Evolutionary conservation across 2,797 vertebrate genomes (phyloP).

Genomic region (Myotis myotis): DNA sequence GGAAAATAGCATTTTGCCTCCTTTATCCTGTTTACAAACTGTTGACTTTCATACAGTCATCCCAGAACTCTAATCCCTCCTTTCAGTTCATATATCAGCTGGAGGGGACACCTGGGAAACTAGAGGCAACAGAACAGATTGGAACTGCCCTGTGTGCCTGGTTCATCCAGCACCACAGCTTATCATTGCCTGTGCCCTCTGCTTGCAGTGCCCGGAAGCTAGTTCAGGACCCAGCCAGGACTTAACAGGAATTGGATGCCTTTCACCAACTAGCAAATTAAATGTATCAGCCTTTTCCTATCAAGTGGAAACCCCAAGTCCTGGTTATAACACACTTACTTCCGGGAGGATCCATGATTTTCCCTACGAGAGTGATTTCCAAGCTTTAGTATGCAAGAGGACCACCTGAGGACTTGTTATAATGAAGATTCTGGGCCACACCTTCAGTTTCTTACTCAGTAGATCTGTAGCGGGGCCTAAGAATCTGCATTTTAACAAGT

Average conservation of each 20-base stretch:
- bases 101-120: neutral
- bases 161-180: neutral
- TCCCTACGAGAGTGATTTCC: neutral
- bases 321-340: neutral
- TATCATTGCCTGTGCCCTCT: neutral
- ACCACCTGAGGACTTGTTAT: neutral
- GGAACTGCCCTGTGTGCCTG: neutral
- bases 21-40: neutral
- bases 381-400: neutral
- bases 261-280: neutral
- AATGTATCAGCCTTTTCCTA: neutral
- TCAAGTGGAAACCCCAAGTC: neutral
- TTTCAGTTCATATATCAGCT: slow-evolving; percentile 14
- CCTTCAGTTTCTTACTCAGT: neutral
- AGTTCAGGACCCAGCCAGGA: neutral
- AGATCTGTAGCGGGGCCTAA: neutral
- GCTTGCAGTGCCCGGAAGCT: neutral
- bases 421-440: neutral
- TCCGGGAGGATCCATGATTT: neutral
- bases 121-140: neutral
- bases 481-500: neutral
- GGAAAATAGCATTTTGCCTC: neutral
- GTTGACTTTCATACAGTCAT: neutral
- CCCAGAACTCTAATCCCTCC: neutral
- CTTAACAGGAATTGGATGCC: neutral